phyloP scores from a whole-genome alignment of 2,888 invertebrate genomes.

The Agonum fuliginosum region DNA sequence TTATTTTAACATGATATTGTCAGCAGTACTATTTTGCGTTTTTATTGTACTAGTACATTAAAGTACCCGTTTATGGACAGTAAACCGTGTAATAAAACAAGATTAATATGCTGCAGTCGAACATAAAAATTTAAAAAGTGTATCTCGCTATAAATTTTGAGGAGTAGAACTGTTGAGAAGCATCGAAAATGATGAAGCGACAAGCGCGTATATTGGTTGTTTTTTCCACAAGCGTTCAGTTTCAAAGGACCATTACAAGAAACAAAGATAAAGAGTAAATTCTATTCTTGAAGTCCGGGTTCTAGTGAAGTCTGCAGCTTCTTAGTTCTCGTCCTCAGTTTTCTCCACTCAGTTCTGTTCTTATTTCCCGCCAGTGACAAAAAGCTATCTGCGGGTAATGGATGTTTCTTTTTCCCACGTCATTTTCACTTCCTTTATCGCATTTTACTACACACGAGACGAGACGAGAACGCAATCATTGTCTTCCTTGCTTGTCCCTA shows the following conservation, averaged over 20 bases:
- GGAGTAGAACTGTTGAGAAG: too few species aligned
- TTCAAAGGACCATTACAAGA: slow-evolving; percentile 44
- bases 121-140: too few species aligned
- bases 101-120: too few species aligned
- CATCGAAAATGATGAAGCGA: too few species aligned
- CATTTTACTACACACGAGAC: slow-evolving; percentile 15
- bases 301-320: too few species aligned
- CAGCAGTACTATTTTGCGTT: too few species aligned
- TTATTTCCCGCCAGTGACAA: slow-evolving; percentile 22
- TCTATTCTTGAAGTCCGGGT: slow-evolving; percentile 40
- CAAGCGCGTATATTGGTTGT: slow-evolving; percentile 11
- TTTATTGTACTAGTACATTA: too few species aligned
- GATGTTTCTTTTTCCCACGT: slow-evolving; percentile 26
- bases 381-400: slow-evolving; percentile 36
- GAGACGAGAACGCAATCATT: slow-evolving; percentile 7
- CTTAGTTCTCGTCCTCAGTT: too few species aligned
- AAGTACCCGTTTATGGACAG: too few species aligned
- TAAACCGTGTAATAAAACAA: too few species aligned
- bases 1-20: too few species aligned
- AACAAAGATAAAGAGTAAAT: slow-evolving; percentile 37
- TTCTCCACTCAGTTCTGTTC: slow-evolving; percentile 14
- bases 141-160: too few species aligned
- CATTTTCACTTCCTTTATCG: slow-evolving; percentile 30
- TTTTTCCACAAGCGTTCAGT: slow-evolving; percentile 28
- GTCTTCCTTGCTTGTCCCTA: background rate